Percentiles rank a stretch among this genome's conserved stretches.
phyloP scores from a whole-genome alignment of 2,888 invertebrate species.

The Lydus trimaculatus region DNA sequence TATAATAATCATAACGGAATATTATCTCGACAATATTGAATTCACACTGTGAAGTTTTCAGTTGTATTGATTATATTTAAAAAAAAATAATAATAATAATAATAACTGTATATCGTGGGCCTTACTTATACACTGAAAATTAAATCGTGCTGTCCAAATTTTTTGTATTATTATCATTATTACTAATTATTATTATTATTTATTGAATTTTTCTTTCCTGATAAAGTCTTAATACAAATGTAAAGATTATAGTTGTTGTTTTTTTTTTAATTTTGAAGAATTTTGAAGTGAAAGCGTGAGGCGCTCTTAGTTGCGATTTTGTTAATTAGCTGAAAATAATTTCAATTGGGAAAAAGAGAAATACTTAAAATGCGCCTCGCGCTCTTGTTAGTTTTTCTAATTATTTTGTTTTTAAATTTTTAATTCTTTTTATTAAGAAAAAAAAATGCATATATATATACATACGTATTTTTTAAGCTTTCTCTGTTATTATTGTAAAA shows the following conservation, averaged over 20 bases:
- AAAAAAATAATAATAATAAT: neutral
- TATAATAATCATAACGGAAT: slow-evolving; percentile 40
- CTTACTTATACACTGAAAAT: slow-evolving; percentile 64
- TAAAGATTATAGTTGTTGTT: neutral
- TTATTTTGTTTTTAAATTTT: slow-evolving; percentile 46
- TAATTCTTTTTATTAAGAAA: too few species aligned
- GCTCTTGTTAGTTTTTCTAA: slow-evolving; percentile 42
- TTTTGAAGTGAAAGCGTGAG: neutral
- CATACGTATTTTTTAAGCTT: slow-evolving; percentile 56
- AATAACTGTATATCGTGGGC: slow-evolving; percentile 63
- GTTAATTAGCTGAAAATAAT: slow-evolving; percentile 1
- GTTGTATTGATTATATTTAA: slow-evolving; percentile 57
- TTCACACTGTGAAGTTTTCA: slow-evolving; percentile 62
- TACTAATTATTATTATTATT: slow-evolving; percentile 41
- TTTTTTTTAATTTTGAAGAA: slow-evolving; percentile 15
- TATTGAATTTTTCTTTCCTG: slow-evolving; percentile 40
- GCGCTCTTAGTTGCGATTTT: neutral
- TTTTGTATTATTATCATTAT: slow-evolving; percentile 35
- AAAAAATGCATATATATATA: too few species aligned
- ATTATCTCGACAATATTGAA: slow-evolving; percentile 62
- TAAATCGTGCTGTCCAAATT: slow-evolving; percentile 63
- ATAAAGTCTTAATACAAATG: slow-evolving; percentile 36
- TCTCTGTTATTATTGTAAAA: slow-evolving; percentile 47
- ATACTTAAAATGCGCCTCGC: slow-evolving; percentile 45
- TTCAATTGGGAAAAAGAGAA: slow-evolving; percentile 17